Evolutionary conservation across 2,888 invertebrate species (phyloP), one percentile per base, ranked within the genome.

Genomic region (Athalia rosae): DNA sequence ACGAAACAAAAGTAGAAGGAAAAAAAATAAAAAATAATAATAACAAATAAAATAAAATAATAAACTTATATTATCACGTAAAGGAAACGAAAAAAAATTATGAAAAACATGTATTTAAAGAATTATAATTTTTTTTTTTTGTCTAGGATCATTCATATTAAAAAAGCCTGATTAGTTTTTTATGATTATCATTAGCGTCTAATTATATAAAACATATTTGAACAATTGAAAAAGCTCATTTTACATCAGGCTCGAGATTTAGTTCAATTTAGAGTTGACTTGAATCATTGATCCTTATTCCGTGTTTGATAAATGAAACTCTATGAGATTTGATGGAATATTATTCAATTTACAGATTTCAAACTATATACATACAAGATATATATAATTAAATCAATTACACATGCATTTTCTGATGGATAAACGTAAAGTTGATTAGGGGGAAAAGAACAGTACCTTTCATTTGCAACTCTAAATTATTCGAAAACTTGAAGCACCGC

Each of bases 151-250:
- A 77, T 84, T 77, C 82, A 81, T 79, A 77, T 81, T 82, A 79
- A 77, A 81, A 80, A 84, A 83, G 86, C 85, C 84, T 85, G 85
- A 85, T 85, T 85, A 84, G 82, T 86, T 85, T 83, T 83, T 84
- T 83, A 82, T 83, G 78, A 81, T 84, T 80, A 83, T 78, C 79
- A 76, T 73, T 77, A 73, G 79, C 59, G 78, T 76, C 69, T 82
- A 78, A 81, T 79, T 76, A 79, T 82, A 82, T 82, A 79, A 28
- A 28, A 80, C 84, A 79, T 85, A 83, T 84, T 83, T 83, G 82
- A 82, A 84, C 80, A 82, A 83, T 83, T 80, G 80, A 83, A 83
- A 81, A 80, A 80, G 82, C 82, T 85, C 84, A 82, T 83, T 84
- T 85, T 82, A 77, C 81, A 79, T 79, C 78, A 77, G 71, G 53